Evolutionary conservation across 2,113 vertebrate genomes (phyloP).

Genomic region (Echinops telfairi): DNA sequence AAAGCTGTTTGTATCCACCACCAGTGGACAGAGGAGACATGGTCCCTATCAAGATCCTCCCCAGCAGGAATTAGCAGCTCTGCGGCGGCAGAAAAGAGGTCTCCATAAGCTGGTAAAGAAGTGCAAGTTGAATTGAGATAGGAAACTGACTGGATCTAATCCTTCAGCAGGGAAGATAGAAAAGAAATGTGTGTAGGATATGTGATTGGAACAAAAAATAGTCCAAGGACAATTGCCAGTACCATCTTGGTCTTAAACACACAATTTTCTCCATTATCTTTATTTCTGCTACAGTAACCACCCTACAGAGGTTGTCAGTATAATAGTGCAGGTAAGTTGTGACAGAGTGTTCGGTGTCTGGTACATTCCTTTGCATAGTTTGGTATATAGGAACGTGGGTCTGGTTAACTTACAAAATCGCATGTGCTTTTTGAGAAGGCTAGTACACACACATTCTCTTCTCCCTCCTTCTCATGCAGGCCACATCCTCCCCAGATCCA

Average conservation of each 20-base stretch:
- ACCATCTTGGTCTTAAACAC: not conserved
- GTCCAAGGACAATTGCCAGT: not conserved
- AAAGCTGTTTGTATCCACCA: not conserved
- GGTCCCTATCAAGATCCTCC: not conserved
- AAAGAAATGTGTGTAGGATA: not conserved
- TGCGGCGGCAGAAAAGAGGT: not conserved
- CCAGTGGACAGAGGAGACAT: not conserved
- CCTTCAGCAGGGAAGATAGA: not conserved
- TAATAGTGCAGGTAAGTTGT: not conserved
- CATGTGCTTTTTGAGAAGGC: not conserved
- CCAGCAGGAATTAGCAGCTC: not conserved
- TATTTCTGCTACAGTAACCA: not conserved
- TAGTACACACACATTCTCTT: slow-evolving; percentile 42
- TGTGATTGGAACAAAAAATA: not conserved
- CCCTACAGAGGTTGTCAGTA: not conserved
- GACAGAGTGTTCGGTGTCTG: not conserved
- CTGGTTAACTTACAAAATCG: not conserved
- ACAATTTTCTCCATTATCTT: not conserved
- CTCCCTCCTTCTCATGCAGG: slow-evolving; percentile 69
- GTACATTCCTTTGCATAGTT: not conserved
- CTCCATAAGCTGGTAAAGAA: not conserved
- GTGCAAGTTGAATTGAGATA: not conserved
- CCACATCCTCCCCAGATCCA: slow-evolving; percentile 79
- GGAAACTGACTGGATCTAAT: not conserved
- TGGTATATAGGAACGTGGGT: not conserved